A percentile compares a stretch with the other conserved stretches of the same genome.
Conservation (phyloP, 2,113 vertebrate species). For the Sapajus apella region DNA sequence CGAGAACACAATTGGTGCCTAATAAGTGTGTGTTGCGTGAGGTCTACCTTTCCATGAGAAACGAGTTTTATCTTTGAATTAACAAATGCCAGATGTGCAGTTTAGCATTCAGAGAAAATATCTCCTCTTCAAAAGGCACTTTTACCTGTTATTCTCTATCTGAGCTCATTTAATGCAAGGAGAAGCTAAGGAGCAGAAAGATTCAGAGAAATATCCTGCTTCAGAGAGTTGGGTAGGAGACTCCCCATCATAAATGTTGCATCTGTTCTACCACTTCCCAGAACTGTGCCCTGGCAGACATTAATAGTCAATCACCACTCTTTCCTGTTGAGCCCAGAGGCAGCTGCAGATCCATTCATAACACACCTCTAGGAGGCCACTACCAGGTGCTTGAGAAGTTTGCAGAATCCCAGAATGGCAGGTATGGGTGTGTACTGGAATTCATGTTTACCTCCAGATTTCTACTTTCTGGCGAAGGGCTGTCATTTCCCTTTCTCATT, state of each 20-base stretch:
- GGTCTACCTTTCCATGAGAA: neutral
- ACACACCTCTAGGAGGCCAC: neutral
- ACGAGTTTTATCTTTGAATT: neutral
- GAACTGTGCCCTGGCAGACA: neutral
- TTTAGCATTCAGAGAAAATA: neutral
- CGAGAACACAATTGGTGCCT: neutral
- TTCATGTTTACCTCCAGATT: neutral
- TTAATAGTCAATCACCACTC: neutral
- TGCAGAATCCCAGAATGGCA: neutral
- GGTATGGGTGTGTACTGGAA: fast-evolving
- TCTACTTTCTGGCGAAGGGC: neutral
- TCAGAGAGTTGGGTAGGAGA: neutral
- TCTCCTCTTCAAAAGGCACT: neutral
- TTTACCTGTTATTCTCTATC: neutral
- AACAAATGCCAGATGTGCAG: neutral
- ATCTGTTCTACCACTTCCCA: fast-evolving
- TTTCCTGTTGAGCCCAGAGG: neutral
- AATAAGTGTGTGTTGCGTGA: neutral
- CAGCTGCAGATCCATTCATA: neutral
- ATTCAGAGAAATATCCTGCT: neutral
- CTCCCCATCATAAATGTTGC: fast-evolving
- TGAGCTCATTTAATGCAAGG: neutral
- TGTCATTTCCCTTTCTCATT: neutral
- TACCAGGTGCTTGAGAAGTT: neutral
- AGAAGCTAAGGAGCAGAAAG: neutral